phyloP scores from a whole-genome alignment of 1,140 invertebrate genomes.

The Radopholus similis region DNA sequence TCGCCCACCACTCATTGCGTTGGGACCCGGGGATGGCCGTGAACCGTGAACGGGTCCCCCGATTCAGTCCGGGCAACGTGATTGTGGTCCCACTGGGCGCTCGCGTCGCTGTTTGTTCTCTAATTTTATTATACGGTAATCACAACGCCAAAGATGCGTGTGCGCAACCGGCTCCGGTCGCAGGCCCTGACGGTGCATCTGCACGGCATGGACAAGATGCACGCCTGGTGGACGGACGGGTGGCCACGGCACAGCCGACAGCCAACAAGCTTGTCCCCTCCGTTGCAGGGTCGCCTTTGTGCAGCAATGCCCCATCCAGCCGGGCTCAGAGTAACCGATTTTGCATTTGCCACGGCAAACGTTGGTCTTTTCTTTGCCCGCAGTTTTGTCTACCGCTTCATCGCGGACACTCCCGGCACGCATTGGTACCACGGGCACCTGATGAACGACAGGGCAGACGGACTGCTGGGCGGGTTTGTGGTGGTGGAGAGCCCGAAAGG shows the following conservation, averaged over 20 bases:
- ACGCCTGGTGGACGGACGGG: constrained; percentile 46
- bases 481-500: constrained; percentile 16
- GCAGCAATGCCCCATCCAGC: constrained; percentile 30
- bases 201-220: constrained; percentile 53
- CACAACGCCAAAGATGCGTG: too few species aligned
- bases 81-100: constrained; percentile 52
- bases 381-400: constrained; percentile 49
- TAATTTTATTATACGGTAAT: too few species aligned
- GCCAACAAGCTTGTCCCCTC: constrained; percentile 1
- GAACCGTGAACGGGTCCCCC: constrained; percentile 28
- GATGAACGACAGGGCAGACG: constrained; percentile 54
- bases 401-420: constrained; percentile 58
- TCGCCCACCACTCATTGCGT: neutral
- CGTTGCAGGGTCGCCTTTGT: constrained; percentile 28
- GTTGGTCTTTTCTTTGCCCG: constrained; percentile 4
- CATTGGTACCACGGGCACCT: constrained; percentile 55
- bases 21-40: neutral
- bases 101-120: too few species aligned
- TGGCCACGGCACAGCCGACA: constrained; percentile 30
- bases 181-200: constrained; percentile 53
- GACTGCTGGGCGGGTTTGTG: constrained; percentile 54
- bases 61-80: constrained; percentile 46
- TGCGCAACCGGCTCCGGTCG: constrained; percentile 43
- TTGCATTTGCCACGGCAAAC: constrained; percentile 34
- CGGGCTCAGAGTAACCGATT: constrained; percentile 18